These are phyloP conservation scores for Sesia apiformis DNA, from an alignment of 2,888 invertebrate species.

Conservation along the genomic window DNA sequence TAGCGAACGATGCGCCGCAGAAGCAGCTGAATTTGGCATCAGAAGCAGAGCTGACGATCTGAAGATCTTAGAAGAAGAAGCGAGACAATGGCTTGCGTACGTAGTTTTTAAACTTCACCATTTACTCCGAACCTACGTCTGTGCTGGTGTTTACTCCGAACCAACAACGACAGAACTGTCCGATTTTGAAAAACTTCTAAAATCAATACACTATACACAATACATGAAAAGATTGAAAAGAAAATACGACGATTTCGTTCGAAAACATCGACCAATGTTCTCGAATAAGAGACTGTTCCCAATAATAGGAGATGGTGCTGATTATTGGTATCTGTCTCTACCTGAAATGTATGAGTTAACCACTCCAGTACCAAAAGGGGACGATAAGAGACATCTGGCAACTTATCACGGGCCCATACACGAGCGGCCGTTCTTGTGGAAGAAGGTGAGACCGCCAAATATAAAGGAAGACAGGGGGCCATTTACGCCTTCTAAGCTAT, in stretches of 20 bases:
- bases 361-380: constrained; percentile 15
- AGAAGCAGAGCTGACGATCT: constrained; percentile 56
- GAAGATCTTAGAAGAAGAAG: constrained; percentile 56
- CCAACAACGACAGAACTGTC: constrained; percentile 41
- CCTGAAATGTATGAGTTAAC: constrained; percentile 66
- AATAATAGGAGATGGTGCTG: constrained; percentile 58
- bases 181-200: constrained; percentile 56
- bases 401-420: constrained; percentile 48
- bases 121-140: constrained; percentile 46
- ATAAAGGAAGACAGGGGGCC: constrained; percentile 39
- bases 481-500: constrained; percentile 24
- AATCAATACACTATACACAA: constrained; percentile 56
- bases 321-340: constrained; percentile 66
- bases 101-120: constrained; percentile 65
- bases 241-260: constrained; percentile 62
- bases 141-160: constrained; percentile 55
- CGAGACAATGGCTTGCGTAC: constrained; percentile 58
- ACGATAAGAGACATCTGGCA: constrained; percentile 31
- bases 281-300: constrained; percentile 60
- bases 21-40: constrained; percentile 54
- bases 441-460: constrained; percentile 26
- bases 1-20: constrained; percentile 50
- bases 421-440: constrained; percentile 59
- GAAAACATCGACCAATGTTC: constrained; percentile 52
- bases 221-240: constrained; percentile 55